Evolutionary conservation across 2,113 vertebrate genomes (phyloP).

Genomic region (Rhombomys opimus): DNA sequence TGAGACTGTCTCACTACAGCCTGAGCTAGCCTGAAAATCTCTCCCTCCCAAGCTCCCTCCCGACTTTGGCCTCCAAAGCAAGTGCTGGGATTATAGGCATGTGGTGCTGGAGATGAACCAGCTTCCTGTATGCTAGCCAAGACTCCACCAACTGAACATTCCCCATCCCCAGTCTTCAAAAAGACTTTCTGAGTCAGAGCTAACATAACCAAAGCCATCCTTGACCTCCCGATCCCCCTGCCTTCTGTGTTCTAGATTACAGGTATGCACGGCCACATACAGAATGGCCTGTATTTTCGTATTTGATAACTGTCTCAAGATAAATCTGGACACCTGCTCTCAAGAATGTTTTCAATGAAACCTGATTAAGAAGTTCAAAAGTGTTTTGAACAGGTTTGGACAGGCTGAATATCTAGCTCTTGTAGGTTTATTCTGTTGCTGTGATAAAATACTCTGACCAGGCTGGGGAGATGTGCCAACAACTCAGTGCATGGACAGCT

Average conservation of each 20-base stretch:
- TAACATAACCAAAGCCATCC: neutral
- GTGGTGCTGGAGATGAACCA: neutral
- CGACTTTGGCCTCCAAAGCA: neutral
- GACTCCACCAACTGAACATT: neutral
- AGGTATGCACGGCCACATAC: neutral
- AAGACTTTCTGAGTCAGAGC: neutral
- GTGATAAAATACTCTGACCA: neutral
- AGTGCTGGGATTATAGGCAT: neutral
- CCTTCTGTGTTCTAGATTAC: neutral
- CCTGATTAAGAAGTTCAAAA: neutral
- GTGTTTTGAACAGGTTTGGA: neutral
- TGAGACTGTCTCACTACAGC: neutral
- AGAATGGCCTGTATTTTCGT: neutral
- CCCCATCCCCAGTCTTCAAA: too few species aligned
- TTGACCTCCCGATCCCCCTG: neutral
- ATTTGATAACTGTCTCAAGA: neutral
- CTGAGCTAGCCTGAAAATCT: neutral
- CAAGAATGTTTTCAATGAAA: neutral
- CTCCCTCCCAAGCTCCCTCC: neutral
- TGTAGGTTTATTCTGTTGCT: neutral
- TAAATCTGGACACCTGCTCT: neutral
- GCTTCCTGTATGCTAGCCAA: neutral
- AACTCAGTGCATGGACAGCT: neutral
- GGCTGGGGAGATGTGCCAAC: neutral
- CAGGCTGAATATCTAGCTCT: neutral